Evolutionary conservation across 2,888 invertebrate species (phyloP).

Genomic region (Hemistola chrysoprasaria): DNA sequence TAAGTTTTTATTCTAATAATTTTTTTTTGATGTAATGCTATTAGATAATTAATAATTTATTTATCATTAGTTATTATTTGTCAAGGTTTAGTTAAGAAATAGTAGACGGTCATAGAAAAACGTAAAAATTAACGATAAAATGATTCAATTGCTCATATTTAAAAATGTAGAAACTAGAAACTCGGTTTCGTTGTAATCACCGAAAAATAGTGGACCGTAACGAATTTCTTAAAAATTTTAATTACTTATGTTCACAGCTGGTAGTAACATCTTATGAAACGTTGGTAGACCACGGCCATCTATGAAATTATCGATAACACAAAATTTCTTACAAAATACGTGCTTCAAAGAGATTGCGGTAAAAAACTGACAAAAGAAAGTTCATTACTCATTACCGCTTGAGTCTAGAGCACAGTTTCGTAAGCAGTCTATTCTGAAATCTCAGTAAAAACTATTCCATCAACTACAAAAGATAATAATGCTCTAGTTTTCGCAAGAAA

Average conservation of each 20-base stretch:
- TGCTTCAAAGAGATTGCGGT: too few species aligned
- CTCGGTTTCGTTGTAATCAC: constrained; percentile 21
- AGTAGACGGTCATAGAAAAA: too few species aligned
- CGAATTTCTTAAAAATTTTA: constrained; percentile 48
- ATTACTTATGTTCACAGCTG: constrained; percentile 15
- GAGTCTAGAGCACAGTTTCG: background rate
- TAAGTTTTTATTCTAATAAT: too few species aligned
- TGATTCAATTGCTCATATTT: constrained; percentile 10
- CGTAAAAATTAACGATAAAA: constrained; percentile 14
- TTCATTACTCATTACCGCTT: too few species aligned
- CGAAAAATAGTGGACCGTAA: constrained; percentile 40
- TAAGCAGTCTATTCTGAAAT: constrained; percentile 4
- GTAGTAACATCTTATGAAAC: constrained; percentile 14
- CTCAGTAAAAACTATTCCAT: constrained; percentile 4
- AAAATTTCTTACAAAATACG: too few species aligned
- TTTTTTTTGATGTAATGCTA: too few species aligned
- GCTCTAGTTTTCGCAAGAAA: constrained; percentile 10
- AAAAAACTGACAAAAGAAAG: too few species aligned
- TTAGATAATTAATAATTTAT: too few species aligned
- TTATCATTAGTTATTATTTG: too few species aligned
- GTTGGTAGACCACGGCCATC: background rate
- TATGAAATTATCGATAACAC: too few species aligned
- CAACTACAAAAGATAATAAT: constrained; percentile 2
- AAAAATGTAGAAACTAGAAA: constrained; percentile 16
- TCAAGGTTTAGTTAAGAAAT: too few species aligned